Base-by-base conservation (phyloP, 2,888 invertebrate genomes). In the Lycaena phlaeas region DNA sequence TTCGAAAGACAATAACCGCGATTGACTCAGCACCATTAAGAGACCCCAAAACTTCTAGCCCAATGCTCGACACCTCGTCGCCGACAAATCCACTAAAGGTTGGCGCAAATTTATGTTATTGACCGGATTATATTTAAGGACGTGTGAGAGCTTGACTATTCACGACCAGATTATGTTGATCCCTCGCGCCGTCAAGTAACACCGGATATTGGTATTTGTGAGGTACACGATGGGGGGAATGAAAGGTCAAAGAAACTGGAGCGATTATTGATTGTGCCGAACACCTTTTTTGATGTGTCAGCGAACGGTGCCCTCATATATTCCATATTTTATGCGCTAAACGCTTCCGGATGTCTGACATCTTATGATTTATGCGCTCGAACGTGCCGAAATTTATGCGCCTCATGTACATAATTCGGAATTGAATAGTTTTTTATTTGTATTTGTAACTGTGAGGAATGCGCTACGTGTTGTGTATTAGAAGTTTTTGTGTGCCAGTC, bases 41-140 rank as follows among this genome's bases (percentile, higher is more conserved):
- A 34, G 22, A 22, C 22, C 12, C 31, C 34, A 18, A 34, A 22
- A 22, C 18, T 34, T 22, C 18, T 2, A 22, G 17, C 18, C 34
- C 31, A 18, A 18, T 31, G 22, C 66, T 70, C 70, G 73, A 71
- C 63, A 64, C 67, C 64, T 69, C 62, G 61, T 57, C 59, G 62
- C 62, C 70, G 74, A 67, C 71, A 69, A 76, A 77, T 75, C 69
- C 73, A 77, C 78, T 79, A 79, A 75, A 74, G 77, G 70, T 68
- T 67, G 68, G 63, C 57, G 64, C 74, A 77, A 77, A 77, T 77
- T 75, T 78, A 78, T 78, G 76, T 76, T 77, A 78, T 76, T 78
- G 76, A 75, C 75, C 77, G 72, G 71, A 74, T 77, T 79, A 77
- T 76, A 64, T 59, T 60, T 63, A 68, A 62, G 75, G 77, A 77